Base-by-base conservation (phyloP, 2,797 vertebrate genomes). In the Lepidocolaptes lacrymiger region DNA sequence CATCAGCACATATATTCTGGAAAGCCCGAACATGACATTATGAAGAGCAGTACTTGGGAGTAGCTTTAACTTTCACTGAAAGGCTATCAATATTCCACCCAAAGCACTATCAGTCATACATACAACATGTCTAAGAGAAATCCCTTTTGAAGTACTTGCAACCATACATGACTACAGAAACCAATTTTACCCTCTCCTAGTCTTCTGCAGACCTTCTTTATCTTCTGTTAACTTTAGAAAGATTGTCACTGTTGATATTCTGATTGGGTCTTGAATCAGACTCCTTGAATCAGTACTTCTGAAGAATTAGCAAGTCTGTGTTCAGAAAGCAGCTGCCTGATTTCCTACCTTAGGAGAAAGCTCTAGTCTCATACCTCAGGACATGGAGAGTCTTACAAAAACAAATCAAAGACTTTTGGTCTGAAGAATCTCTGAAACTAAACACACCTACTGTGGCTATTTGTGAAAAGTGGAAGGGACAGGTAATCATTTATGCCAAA, bases 401-500 rank as follows among this genome's bases (percentile, higher is more conserved):
- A 82, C 72, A 78, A 90, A 91, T 61, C 51, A 78, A 75, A 87
- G 59, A 73, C 41, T 46, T 88, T 19, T 44, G 39, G 36, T 59
- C 14, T 81, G 51, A 86, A 92, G 48, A 58, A 73, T 51, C 58
- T 76, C 58, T 39, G 49, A 85, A 85, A 69, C 59, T 22, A 68
- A 93, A 71, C 34, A 71, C 26, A 83, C 15, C 48, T 74, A 83
- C 22, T 63, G 48, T 64, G 48, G 61, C 41, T 80, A 64, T 73
- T 87, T 85, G 55, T 19, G 48, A 93, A 85, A 92, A 4, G 5
- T 64, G 58, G 20, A 77, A 89, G 52, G 92, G 72, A 87, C 16
- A 93, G 49, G 71, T 79, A 67, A 91, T 77, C 34, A 74, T 88
- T 94, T 85, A 91, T 64, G 39, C 34, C 89, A 88, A 88, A 95